These are phyloP conservation scores for Tragelaphus scriptus DNA, from an alignment of 2,113 vertebrate genomes.

Conservation along the genomic window DNA sequence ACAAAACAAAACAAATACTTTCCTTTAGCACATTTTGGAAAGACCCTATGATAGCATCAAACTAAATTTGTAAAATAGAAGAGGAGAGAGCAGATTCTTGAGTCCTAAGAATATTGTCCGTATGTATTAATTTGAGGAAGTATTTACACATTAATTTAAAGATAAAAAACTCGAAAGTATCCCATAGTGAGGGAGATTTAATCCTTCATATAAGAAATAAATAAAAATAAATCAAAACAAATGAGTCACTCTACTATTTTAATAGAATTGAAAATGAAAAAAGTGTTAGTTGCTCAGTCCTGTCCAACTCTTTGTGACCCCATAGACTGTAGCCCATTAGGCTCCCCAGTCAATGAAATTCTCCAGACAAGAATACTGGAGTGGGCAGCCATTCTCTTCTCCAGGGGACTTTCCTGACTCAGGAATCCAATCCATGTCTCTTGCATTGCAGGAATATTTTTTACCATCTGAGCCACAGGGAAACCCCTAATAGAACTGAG, in stretches of 20 bases:
- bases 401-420: neutral
- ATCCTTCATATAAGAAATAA: neutral
- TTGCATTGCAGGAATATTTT: neutral
- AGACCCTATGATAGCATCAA: neutral
- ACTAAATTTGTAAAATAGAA: neutral
- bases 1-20: neutral
- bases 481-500: neutral
- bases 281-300: neutral
- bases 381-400: neutral
- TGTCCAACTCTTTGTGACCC: neutral
- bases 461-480: neutral
- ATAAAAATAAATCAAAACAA: neutral
- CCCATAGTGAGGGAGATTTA: neutral
- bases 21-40: neutral
- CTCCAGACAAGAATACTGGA: neutral
- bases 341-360: neutral
- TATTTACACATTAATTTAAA: neutral
- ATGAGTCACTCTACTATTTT: neutral
- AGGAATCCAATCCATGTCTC: neutral
- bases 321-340: neutral
- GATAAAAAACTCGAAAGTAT: neutral
- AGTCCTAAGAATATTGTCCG: neutral
- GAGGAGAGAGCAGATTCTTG: neutral
- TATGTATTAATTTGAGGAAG: neutral
- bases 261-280: neutral